Base-by-base conservation (phyloP, 2,113 vertebrate species). In the Lanius collurio region DNA sequence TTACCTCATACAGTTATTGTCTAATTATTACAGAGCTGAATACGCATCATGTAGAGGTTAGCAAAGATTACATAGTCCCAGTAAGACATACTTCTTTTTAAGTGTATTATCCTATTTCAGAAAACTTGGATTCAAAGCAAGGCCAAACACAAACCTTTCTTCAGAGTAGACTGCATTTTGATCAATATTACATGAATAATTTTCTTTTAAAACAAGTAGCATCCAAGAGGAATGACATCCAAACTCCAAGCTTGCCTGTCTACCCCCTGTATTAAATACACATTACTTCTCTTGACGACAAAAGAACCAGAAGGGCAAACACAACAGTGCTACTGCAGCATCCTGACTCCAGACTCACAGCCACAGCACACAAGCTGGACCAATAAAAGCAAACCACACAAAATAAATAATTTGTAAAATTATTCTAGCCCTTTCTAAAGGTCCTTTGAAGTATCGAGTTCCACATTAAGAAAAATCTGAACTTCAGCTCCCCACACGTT, bases 1-100 rank as follows among this genome's bases (percentile, higher is more conserved):
- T 96, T 90, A 94, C 55, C 64, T 96, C 86, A 88, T 83, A 57
- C 44, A 59, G 71, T 81, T 96, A 93, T 74, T 90, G 83, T 47
- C 50, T 77, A 90, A 88, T 77, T 73, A 75, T 83, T 90, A 76
- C 53, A 65, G 62, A 85, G n/a, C 28, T 85, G 80, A 91, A 78
- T 74, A 50, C 0, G 0, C 46, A 70, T 83, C 27, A 81, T 19
- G 16, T 9, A 62, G 46, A 88, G 33, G 37, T 57, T 78, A 63
- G 67, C 42, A 83, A 63, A 86, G 33, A 74, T 31, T 52, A 59
- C n/a, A 5, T 7, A 69, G 28, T 74, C 37, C 46, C 86, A 42
- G 27, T 18, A 92, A 83, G 75, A 53, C 33, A 10, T 28, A 30
- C 5, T 83, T 39, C 28, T 79, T 90, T 90, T 44, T n/a, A 76